phyloP scores from a whole-genome alignment of 2,797 vertebrate species.

The Pseudomugil gertrudae region DNA sequence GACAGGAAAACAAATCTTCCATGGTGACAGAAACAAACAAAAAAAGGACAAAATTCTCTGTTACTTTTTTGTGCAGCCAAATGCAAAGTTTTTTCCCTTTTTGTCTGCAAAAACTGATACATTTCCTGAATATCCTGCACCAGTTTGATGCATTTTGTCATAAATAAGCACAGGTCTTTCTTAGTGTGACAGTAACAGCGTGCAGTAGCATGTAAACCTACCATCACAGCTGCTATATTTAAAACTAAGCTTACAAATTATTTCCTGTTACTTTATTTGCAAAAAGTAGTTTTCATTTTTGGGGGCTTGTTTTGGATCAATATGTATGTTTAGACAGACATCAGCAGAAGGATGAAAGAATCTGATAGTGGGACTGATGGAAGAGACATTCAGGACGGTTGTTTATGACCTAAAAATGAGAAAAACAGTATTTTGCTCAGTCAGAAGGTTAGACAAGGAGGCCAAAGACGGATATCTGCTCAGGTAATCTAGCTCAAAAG shows the following conservation, averaged over 20 bases:
- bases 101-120: conserved; percentile 7
- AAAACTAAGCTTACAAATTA: too few species aligned
- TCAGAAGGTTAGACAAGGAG: not conserved
- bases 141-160: conserved; percentile 20
- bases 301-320: not conserved
- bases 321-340: not conserved
- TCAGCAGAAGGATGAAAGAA: not conserved
- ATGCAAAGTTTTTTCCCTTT: not conserved
- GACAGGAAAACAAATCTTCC: conserved; percentile 17
- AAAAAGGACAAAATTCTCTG: conserved; percentile 18
- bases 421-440: too few species aligned
- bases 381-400: not conserved
- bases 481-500: not conserved
- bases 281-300: not conserved
- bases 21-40: conserved; percentile 22
- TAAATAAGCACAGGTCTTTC: conserved; percentile 9
- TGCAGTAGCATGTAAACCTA: not conserved
- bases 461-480: not conserved
- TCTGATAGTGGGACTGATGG: not conserved
- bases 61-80: conserved; percentile 3
- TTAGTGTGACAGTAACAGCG: not conserved
- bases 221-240: not conserved
- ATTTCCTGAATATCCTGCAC: conserved; percentile 9
- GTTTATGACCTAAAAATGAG: not conserved
- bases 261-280: not conserved